These are phyloP conservation scores for Microctonus hyperodae DNA, from an alignment of 2,888 invertebrate genomes.

Conservation along the genomic window DNA sequence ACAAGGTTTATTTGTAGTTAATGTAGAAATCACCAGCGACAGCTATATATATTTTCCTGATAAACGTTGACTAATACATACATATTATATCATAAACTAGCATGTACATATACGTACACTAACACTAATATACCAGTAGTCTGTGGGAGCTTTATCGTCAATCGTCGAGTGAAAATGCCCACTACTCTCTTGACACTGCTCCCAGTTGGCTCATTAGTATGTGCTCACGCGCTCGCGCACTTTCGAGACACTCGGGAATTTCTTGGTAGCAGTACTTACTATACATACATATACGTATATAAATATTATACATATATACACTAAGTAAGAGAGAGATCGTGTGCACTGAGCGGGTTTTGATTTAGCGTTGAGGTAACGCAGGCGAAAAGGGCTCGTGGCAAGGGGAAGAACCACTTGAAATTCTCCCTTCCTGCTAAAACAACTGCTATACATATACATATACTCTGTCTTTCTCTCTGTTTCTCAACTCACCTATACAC, in stretches of 20 bases:
- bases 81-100: no score
- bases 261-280: slow-evolving; percentile 44
- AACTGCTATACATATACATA: no score
- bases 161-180: neutral
- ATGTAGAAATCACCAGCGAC: neutral
- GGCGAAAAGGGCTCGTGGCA: slow-evolving; percentile 13
- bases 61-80: neutral
- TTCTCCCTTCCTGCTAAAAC: slow-evolving; percentile 8
- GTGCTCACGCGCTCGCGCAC: slow-evolving; percentile 39
- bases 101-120: no score
- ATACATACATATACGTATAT: no score
- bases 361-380: slow-evolving; percentile 48
- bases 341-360: slow-evolving; percentile 52
- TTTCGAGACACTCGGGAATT: slow-evolving; percentile 46
- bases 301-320: neutral
- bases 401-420: slow-evolving; percentile 3
- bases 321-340: neutral
- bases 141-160: slow-evolving; percentile 6
- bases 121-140: no score
- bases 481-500: neutral
- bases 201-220: slow-evolving; percentile 49
- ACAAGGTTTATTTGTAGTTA: neutral
- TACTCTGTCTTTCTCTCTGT: neutral
- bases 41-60: neutral
- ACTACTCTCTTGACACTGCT: slow-evolving; percentile 4